A percentile compares a stretch with the other conserved stretches of the same genome.
Evolutionary conservation across 1,140 invertebrate genomes (phyloP).

Genomic region (Rhagoletis pomonella): DNA sequence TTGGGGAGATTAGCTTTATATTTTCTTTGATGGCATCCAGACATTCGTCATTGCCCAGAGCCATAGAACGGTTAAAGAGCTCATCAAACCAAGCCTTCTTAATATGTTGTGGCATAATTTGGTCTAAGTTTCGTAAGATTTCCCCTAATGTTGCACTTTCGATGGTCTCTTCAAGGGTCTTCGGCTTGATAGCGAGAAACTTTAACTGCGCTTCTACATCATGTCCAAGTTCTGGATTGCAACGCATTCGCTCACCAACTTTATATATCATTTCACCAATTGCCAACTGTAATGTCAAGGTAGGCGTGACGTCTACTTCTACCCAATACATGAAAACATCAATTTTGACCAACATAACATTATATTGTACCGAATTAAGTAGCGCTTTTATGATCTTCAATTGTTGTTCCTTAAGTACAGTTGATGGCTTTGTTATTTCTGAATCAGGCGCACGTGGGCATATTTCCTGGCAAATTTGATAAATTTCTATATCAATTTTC

Average conservation of each 20-base stretch:
- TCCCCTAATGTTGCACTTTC: slow-evolving; percentile 61
- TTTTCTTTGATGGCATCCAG: slow-evolving; percentile 61
- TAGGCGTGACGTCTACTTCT: slow-evolving; percentile 59
- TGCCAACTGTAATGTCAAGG: slow-evolving; percentile 60
- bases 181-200: slow-evolving; percentile 60
- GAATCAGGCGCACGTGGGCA: neutral
- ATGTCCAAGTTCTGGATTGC: slow-evolving; percentile 57
- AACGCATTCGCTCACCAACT: slow-evolving; percentile 54
- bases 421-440: neutral
- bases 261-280: slow-evolving; percentile 59
- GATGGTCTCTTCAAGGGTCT: slow-evolving; percentile 60
- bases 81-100: slow-evolving; percentile 57
- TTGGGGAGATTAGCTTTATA: slow-evolving; percentile 56
- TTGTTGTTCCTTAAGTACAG: slow-evolving; percentile 54
- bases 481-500: slow-evolving; percentile 48
- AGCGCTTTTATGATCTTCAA: slow-evolving; percentile 57
- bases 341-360: slow-evolving; percentile 63
- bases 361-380: slow-evolving; percentile 63
- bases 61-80: slow-evolving; percentile 58
- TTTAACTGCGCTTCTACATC: slow-evolving; percentile 59
- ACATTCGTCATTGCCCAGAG: slow-evolving; percentile 67
- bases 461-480: slow-evolving; percentile 47
- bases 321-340: slow-evolving; percentile 66
- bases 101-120: neutral
- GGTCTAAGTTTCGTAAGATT: slow-evolving; percentile 63